Evolutionary conservation across 2,888 invertebrate genomes (phyloP).

Genomic region (Orthosia gracilis): DNA sequence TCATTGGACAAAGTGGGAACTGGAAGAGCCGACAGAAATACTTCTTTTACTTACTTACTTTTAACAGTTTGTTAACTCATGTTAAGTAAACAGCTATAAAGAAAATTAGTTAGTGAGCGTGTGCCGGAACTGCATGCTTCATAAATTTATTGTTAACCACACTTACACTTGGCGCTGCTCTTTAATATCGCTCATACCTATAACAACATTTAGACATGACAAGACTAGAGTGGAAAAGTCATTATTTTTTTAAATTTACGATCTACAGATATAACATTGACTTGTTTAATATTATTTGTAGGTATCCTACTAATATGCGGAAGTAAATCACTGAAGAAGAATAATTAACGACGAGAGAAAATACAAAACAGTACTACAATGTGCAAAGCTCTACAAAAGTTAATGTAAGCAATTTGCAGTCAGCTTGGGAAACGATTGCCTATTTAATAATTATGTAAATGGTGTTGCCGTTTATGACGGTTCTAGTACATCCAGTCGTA

Average conservation of each 20-base stretch:
- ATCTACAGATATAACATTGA: slow-evolving; percentile 3
- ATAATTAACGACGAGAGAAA: slow-evolving; percentile 29
- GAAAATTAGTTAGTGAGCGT: slow-evolving; percentile 55
- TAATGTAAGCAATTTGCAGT: slow-evolving; percentile 55
- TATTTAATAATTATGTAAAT: slow-evolving; percentile 67
- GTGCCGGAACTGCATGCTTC: slow-evolving; percentile 66
- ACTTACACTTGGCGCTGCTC: slow-evolving; percentile 51
- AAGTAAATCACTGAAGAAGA: slow-evolving; percentile 34
- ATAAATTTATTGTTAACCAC: slow-evolving; percentile 66
- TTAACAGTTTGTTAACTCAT: slow-evolving; percentile 37
- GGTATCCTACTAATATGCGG: slow-evolving; percentile 13
- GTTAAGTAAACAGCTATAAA: slow-evolving; percentile 52
- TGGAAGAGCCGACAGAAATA: slow-evolving; percentile 50
- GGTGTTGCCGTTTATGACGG: slow-evolving; percentile 61
- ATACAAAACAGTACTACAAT: slow-evolving; percentile 33
- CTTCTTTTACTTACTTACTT: slow-evolving; percentile 20
- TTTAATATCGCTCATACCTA: slow-evolving; percentile 47
- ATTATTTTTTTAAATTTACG: slow-evolving; percentile 5
- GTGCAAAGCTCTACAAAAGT: slow-evolving; percentile 46
- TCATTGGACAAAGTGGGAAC: slow-evolving; percentile 52
- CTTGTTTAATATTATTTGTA: slow-evolving; percentile 1
- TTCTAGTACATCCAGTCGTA: slow-evolving; percentile 63
- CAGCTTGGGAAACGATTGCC: slow-evolving; percentile 59
- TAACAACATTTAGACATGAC: slow-evolving; percentile 43
- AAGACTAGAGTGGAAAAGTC: slow-evolving; percentile 2